A percentile compares a stretch with the other conserved stretches of the same genome.
Conservation (phyloP, 1,140 invertebrate species). For the Drosophila hydei region DNA sequence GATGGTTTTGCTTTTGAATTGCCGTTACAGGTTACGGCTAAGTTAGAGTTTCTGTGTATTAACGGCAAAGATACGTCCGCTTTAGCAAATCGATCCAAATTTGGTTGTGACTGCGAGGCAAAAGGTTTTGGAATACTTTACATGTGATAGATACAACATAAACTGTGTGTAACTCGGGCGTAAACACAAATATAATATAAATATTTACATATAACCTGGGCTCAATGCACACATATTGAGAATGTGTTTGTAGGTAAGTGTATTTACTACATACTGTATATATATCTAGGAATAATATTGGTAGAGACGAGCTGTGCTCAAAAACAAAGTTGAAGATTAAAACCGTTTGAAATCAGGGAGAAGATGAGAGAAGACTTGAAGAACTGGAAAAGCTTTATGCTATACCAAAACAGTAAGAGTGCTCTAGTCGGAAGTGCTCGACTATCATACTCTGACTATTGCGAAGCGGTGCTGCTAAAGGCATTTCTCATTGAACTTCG, state of each 20-base stretch:
- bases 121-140: constrained; percentile 56
- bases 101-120: constrained; percentile 74
- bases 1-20: constrained; percentile 13
- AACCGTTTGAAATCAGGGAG: too few species aligned
- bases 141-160: constrained; percentile 26
- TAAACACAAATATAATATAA: neutral
- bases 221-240: neutral
- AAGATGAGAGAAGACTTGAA: too few species aligned
- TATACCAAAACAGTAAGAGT: too few species aligned
- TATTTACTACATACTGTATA: neutral
- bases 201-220: neutral
- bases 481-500: too few species aligned
- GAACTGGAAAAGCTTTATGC: too few species aligned
- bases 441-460: too few species aligned
- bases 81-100: constrained; percentile 67
- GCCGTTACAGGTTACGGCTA: constrained; percentile 2
- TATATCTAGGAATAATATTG: neutral
- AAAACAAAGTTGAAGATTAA: too few species aligned
- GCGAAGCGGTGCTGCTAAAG: too few species aligned
- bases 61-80: constrained; percentile 48
- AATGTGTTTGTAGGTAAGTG: neutral
- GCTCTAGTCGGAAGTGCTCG: too few species aligned
- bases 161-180: neutral
- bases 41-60: constrained; percentile 14
- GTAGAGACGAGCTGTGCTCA: too few species aligned